These are phyloP conservation scores for Syngnathus rostellatus DNA, from an alignment of 2,797 vertebrate species.

Conservation along the genomic window DNA sequence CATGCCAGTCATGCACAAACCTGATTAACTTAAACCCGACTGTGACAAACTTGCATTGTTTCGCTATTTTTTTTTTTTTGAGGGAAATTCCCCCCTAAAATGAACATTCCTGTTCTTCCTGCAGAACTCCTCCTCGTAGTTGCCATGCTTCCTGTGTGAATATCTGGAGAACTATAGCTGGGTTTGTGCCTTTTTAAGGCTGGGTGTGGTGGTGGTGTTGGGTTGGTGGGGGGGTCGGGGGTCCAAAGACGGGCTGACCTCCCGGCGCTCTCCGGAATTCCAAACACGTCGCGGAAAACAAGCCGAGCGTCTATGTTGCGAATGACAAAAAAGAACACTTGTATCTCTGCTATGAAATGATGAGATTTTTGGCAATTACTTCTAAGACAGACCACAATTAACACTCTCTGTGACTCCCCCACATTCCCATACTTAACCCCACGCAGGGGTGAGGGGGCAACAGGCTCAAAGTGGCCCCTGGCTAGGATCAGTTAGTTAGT, in stretches of 20 bases:
- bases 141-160: conserved; percentile 10
- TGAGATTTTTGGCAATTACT: conserved; percentile 53
- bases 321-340: conserved; percentile 44
- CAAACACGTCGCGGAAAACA: conserved; percentile 60
- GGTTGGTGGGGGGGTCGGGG: conserved; percentile 14
- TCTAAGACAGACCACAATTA: conserved; percentile 67
- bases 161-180: conserved; percentile 31
- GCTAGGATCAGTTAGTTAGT: conserved; percentile 15
- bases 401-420: conserved; percentile 51
- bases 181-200: conserved; percentile 44
- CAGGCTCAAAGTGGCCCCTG: conserved; percentile 54
- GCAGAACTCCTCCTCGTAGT: conserved; percentile 11
- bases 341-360: conserved; percentile 48
- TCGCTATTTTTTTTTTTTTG: conserved; percentile 8
- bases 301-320: conserved; percentile 51
- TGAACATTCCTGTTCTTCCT: conserved; percentile 45
- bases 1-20: background rate
- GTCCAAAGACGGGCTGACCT: conserved; percentile 46
- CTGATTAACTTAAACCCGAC: background rate
- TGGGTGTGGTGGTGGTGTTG: conserved; percentile 6
- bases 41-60: conserved; percentile 6
- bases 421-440: conserved; percentile 63
- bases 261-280: conserved; percentile 53
- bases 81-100: conserved; percentile 34
- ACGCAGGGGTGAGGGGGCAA: conserved; percentile 42